A percentile compares a stretch with the other conserved stretches of the same genome.
phyloP scores from a whole-genome alignment of 1,140 invertebrate genomes.

The Penaeus chinensis region DNA sequence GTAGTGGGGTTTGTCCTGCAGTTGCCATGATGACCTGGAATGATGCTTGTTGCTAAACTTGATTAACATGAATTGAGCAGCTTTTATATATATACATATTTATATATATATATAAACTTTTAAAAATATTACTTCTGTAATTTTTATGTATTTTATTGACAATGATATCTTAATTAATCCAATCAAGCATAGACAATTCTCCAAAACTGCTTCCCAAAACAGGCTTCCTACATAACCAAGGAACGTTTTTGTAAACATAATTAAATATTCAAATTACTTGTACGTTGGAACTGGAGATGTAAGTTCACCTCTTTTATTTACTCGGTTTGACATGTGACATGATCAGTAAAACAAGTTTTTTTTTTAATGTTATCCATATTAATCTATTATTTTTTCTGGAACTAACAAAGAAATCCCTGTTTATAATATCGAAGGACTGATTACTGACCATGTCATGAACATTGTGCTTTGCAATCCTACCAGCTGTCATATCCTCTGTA shows the following conservation, averaged over 20 bases:
- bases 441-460: constrained; percentile 31
- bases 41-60: not conserved
- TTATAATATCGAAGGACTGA: no score
- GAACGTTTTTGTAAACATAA: not conserved
- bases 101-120: constrained; percentile 19
- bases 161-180: constrained; percentile 14
- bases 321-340: constrained; percentile 12
- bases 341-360: constrained; percentile 9
- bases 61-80: not conserved
- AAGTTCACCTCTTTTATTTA: constrained; percentile 6
- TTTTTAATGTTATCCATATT: no score
- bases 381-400: no score
- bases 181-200: constrained; percentile 19
- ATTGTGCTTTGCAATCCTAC: constrained; percentile 1
- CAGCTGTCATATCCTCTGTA: constrained; percentile 32
- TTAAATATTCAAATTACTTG: constrained; percentile 7
- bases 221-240: constrained; percentile 14
- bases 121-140: not conserved
- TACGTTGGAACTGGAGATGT: constrained; percentile 28
- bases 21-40: no score
- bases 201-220: constrained; percentile 28
- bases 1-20: no score
- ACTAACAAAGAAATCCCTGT: no score
- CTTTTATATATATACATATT: constrained; percentile 13
- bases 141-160: constrained; percentile 28